A percentile compares a stretch with the other conserved stretches of the same genome.
Evolutionary conservation across 2,888 invertebrate species (phyloP).

Genomic region (Neuroscelio doddi): DNA sequence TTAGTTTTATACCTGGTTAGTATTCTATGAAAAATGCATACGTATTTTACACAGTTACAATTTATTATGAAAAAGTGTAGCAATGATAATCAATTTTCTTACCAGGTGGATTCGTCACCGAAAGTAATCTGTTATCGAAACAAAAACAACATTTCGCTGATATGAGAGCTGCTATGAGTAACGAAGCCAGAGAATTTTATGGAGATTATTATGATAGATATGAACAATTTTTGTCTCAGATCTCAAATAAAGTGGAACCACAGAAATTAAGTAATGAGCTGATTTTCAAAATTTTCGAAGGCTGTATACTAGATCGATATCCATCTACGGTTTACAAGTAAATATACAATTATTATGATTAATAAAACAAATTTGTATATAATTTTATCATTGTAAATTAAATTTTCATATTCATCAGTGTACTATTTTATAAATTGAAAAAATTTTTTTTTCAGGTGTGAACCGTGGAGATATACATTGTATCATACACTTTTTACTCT

Average conservation of each 20-base stretch:
- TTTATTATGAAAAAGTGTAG: slow-evolving; percentile 75
- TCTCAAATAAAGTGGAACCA: slow-evolving; percentile 72
- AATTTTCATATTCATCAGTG: too few relatives aligned
- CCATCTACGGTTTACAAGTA: slow-evolving; percentile 80
- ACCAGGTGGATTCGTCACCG: slow-evolving; percentile 81
- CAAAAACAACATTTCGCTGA: slow-evolving; percentile 77
- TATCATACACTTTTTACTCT: slow-evolving; percentile 80
- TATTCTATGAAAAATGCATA: background rate
- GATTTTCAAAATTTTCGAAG: slow-evolving; percentile 78
- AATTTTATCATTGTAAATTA: slow-evolving; percentile 9
- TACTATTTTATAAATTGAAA: too few relatives aligned
- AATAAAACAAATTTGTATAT: background rate
- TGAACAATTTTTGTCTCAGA: slow-evolving; percentile 75
- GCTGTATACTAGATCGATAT: slow-evolving; percentile 76
- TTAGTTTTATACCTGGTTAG: slow-evolving; percentile 84
- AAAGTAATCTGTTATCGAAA: slow-evolving; percentile 80
- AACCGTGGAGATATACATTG: slow-evolving; percentile 79
- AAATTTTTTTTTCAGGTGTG: slow-evolving; percentile 67
- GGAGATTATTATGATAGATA: slow-evolving; percentile 79
- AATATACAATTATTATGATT: slow-evolving; percentile 19
- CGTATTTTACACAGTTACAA: background rate
- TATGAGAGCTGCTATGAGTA: slow-evolving; percentile 79
- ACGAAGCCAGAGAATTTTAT: slow-evolving; percentile 78
- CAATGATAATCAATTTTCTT: slow-evolving; percentile 82
- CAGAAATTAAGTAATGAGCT: slow-evolving; percentile 74